Base-by-base conservation (phyloP, 2,797 vertebrate species). In the Megaceryle alcyon region DNA sequence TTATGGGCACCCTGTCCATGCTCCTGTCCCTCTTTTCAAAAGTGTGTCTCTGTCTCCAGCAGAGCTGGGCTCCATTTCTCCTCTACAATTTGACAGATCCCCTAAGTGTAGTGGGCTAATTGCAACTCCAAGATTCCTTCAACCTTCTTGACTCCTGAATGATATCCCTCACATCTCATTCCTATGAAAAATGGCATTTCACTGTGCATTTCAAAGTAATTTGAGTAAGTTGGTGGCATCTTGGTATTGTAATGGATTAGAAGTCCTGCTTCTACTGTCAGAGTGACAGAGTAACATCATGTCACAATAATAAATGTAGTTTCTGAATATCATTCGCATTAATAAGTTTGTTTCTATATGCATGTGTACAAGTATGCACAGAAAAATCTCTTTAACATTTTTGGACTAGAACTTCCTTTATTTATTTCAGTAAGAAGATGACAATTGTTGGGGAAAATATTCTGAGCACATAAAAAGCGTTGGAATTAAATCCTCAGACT, bases 21-120 rank as follows among this genome's bases (percentile, higher is more conserved):
- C 33, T 86, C 16, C 44, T 33, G 16, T 41, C 33, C 23, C 14
- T 39, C 43, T 82, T 69, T 39, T 28, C 49, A 48, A 3, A 78
- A 49, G 10, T 1, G 0, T 44, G 1, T 49, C 14, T 81, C 65
- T 6, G 6, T 4, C 41, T 82, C 20, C 3, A 1, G 37, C 29
- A 66, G 49, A 79, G 19, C 5, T 82, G 37, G 18, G 26, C 20
- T 76, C 1, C 0, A 35, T 56, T 86, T 90, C 35, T 84, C 26
- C 44, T 51, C 59, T 69, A 7, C 13, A 14, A 17, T 65, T 86
- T 84, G 80, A 70, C 20, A 90, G 56, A 59, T 79, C 29, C 31
- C 5, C 0, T 44, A 37, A 88, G 9, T 37, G 17, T 43, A 61
- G 46, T 10, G 14, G 37, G 15, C 25, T 86, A 28, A 70, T 43